Base-by-base conservation (phyloP, 2,888 invertebrate genomes). In the Leptarthrus brevirostris region DNA sequence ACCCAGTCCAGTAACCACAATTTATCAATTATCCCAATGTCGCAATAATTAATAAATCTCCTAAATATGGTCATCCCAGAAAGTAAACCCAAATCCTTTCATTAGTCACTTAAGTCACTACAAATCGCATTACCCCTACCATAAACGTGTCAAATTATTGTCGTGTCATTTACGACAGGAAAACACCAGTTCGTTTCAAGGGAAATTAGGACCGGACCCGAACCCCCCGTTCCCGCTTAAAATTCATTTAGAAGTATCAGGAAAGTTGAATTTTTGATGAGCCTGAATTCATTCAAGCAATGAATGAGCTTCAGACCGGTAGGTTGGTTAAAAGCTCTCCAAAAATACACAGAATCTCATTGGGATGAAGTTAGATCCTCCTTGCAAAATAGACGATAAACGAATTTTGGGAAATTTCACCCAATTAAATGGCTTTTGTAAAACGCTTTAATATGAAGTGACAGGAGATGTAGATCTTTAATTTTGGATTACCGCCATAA, bases 71-170 rank as follows among this genome's bases (percentile, higher is more conserved):
- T 30, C 30, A 3, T 30, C 8, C 30, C 30, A 30, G 30, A 8
- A 30, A 30, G 8, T 30, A 30, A 3, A 30, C 30, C 30, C 30
- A 30, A 8, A 30, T 30, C 30, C 30, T 8, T 30, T 30, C 56
- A 56, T 56, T 30, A 56, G 26, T 56, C 56, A 56, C 24, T 56
- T 56, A 56, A 56, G 30, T 56, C 56, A 56, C 56, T 30, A 56
- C 56, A 56, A 56, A 56, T 56, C 56, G 24, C 56, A 56, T 56
- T 56, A 56, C 30, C 30, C 30, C 56, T 30, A 30, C 56, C 40
- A 40, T 12, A 1, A 12, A 40, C 3, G 40, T 40, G 40, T 40
- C 40, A 40, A 40, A n/a, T 40, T 12, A 40, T 40, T 40, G 1
- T 12, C n/a, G 12, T 2, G 40, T 40, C 40, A 40, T 40, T 40